Conservation (phyloP, 2,797 vertebrate species). For the Anabacerthia variegaticeps region DNA sequence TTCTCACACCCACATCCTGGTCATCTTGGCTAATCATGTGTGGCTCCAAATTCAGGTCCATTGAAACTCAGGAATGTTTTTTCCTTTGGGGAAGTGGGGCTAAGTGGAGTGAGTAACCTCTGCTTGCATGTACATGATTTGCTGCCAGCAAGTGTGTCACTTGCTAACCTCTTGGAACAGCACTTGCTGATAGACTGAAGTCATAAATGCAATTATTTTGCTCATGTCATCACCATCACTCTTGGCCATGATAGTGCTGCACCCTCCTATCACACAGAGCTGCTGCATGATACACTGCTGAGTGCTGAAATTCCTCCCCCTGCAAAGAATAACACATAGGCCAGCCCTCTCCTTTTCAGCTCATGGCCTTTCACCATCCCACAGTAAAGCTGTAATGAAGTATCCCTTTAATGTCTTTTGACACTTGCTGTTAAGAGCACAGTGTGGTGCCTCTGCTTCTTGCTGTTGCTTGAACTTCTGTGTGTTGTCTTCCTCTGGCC, state of each 20-base stretch:
- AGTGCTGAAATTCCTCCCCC: not conserved
- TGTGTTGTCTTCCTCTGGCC: not conserved
- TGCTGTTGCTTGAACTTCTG: not conserved
- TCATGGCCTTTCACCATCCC: not conserved
- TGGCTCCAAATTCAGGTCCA: not conserved
- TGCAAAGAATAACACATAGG: not conserved
- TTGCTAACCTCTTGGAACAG: not conserved
- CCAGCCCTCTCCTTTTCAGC: not conserved
- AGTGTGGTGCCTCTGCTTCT: not conserved
- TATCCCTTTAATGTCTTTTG: not conserved
- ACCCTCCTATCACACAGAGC: not conserved
- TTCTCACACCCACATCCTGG: not conserved
- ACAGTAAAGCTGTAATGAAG: not conserved
- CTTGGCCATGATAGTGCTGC: not conserved
- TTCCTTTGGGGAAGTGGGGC: not conserved
- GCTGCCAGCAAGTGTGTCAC: accelerated
- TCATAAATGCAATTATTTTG: not conserved
- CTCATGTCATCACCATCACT: not conserved
- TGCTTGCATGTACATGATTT: accelerated
- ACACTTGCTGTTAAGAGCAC: not conserved
- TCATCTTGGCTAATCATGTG: not conserved
- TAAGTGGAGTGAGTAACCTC: not conserved
- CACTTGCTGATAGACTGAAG: not conserved
- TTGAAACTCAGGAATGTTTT: not conserved
- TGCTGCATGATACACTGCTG: not conserved